Base-by-base conservation (phyloP, 2,888 invertebrate species). In the Leistus spinibarbis region DNA sequence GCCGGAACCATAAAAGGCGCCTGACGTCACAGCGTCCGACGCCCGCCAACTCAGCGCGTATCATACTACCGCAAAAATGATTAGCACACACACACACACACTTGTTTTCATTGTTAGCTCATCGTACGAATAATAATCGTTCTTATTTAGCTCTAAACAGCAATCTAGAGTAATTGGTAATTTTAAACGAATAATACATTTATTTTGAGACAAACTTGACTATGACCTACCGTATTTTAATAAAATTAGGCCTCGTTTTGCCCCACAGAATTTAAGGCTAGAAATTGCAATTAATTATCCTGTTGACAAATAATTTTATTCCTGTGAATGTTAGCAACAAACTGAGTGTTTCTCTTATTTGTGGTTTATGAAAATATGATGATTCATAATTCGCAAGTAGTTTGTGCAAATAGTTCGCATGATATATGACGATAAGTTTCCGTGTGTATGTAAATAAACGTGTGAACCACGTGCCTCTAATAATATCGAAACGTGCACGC, bases 1-100 rank as follows among this genome's bases (percentile, higher is more conserved):
- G 68, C 75, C 75, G 75, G 69, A 75, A 75, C 75, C 75, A 75
- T 75, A 75, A 75, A 75, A 75, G 75, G 75, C 75, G 75, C 54
- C 63, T 75, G 75, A 75, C 75, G 75, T 75, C 75, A 75, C 69
- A 54, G 64, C 75, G 75, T 75, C 75, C 75, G 64, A 75, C 66
- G 62, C 62, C 70, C 60, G 60, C 72, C 64, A 64, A 64, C 64
- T 54, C 63, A 70, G 57, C 16, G 40, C 13, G 13, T 40, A 40
- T 40, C 40, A 40, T 40, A 40, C 40, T 40, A 40, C 40, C 40
- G 40, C 40, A 5, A 40, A 40, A 40, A 40, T 40, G 40, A 40
- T 40, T 40, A 40, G 40, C 40, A 40, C 40, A 40, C 13, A n/a
- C n/a, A n/a, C n/a, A n/a, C n/a, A n/a, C n/a, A n/a, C 40, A 40